Conservation (phyloP, 2,113 vertebrate genomes). For the Misgurnus anguillicaudatus region DNA sequence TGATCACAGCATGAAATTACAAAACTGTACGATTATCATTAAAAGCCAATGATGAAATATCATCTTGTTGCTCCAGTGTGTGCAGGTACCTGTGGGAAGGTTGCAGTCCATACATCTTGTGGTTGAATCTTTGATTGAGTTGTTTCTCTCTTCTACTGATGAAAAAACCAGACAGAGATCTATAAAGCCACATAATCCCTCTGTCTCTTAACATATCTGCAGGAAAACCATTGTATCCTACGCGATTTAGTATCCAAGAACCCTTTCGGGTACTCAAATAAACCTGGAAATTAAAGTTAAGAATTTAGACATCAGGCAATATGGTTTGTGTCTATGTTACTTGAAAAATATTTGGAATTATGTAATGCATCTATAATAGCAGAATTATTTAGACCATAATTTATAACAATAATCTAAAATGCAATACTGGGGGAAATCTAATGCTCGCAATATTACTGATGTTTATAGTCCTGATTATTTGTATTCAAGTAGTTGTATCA, state of each 20-base stretch:
- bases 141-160: conserved; percentile 58
- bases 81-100: conserved; percentile 80
- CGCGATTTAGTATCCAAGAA: conserved; percentile 85
- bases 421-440: no score
- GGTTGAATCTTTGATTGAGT: conserved; percentile 78
- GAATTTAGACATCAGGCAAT: neutral
- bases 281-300: conserved; percentile 69
- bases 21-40: no score
- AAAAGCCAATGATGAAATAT: no score
- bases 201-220: conserved; percentile 74
- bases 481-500: conserved; percentile 46
- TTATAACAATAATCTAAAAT: no score
- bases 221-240: conserved; percentile 75
- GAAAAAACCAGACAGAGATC: conserved; percentile 66
- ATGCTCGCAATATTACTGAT: no score
- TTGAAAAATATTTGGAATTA: no score
- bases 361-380: no score
- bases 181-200: conserved; percentile 15
- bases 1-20: no score
- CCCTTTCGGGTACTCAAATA: conserved; percentile 92
- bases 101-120: conserved; percentile 80
- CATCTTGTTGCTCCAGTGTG: neutral
- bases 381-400: neutral
- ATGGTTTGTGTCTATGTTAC: neutral
- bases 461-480: no score